phyloP scores from a whole-genome alignment of 2,113 vertebrate genomes.

The Atlantisia rogersi region DNA sequence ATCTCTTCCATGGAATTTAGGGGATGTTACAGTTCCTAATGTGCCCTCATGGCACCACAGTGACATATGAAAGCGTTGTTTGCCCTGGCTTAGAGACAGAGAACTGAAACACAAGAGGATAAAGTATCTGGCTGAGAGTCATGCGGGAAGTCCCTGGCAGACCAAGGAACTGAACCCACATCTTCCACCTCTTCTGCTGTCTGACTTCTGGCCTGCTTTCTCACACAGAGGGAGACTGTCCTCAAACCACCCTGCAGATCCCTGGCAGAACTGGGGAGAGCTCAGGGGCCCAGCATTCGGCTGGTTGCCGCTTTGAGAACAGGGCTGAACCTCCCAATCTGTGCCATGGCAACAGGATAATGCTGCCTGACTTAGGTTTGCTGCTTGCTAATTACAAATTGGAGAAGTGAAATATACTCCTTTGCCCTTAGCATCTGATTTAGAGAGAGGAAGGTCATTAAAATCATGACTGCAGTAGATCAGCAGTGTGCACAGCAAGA shows the following conservation, averaged over 20 bases:
- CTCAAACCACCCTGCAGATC: neutral
- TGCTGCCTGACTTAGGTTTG: neutral
- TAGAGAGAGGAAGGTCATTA: slow-evolving; percentile 29
- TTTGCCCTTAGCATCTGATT: slow-evolving; percentile 35
- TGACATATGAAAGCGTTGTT: neutral
- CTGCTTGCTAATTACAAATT: neutral
- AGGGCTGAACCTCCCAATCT: neutral
- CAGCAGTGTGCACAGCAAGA: slow-evolving; percentile 7
- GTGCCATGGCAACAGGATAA: neutral
- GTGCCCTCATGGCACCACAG: neutral
- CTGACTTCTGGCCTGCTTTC: neutral
- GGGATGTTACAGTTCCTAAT: neutral
- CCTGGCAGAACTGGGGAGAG: neutral
- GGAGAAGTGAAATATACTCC: neutral
- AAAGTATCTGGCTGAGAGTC: neutral
- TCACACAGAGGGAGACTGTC: neutral
- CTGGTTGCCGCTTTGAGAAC: neutral
- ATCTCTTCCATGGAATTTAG: neutral
- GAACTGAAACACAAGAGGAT: slow-evolving; percentile 1
- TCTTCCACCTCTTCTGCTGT: neutral
- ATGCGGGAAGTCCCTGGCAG: neutral
- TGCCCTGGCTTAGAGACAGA: neutral
- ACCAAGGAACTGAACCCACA: neutral
- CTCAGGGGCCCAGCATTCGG: neutral
- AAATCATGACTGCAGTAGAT: slow-evolving; percentile 38